Conservation (phyloP, 2,888 invertebrate genomes). For the Synanthedon formicaeformis region DNA sequence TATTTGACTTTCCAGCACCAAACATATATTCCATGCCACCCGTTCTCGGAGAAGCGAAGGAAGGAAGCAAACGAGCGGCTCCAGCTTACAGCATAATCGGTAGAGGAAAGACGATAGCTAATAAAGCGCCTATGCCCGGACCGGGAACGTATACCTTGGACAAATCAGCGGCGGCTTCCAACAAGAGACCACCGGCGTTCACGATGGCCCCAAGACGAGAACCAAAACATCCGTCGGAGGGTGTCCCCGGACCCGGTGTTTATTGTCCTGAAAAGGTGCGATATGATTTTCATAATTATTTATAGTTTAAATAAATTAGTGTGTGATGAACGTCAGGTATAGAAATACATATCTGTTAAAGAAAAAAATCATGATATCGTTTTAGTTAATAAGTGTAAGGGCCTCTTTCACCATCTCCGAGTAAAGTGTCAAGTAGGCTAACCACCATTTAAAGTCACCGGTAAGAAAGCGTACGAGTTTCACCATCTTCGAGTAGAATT, state of each 20-base stretch:
- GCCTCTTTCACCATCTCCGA: too few species aligned
- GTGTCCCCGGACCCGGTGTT: conserved; percentile 72
- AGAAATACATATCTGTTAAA: too few species aligned
- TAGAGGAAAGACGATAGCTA: conserved; percentile 74
- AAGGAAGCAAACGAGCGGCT: conserved; percentile 74
- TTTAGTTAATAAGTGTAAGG: too few species aligned
- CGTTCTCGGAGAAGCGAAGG: conserved; percentile 73
- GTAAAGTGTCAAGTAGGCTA: too few species aligned
- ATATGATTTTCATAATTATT: not conserved
- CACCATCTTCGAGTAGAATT: too few species aligned
- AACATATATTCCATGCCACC: conserved; percentile 91
- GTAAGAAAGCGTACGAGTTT: too few species aligned
- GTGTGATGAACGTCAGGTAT: too few species aligned
- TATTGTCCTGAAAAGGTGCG: conserved; percentile 75
- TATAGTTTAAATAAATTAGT: not conserved
- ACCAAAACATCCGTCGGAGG: conserved; percentile 38
- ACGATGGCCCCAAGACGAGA: conserved; percentile 79
- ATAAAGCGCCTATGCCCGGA: conserved; percentile 75
- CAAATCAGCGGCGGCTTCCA: conserved; percentile 52
- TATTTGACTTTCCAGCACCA: conserved; percentile 74
- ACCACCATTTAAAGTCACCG: too few species aligned
- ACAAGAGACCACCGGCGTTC: conserved; percentile 79
- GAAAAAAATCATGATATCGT: too few species aligned
- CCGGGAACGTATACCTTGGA: conserved; percentile 82
- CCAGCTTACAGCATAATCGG: conserved; percentile 92